Evolutionary conservation across 2,113 vertebrate species (phyloP), one percentile per base, ranked within the genome.

Genomic region (Crypturellus undulatus): DNA sequence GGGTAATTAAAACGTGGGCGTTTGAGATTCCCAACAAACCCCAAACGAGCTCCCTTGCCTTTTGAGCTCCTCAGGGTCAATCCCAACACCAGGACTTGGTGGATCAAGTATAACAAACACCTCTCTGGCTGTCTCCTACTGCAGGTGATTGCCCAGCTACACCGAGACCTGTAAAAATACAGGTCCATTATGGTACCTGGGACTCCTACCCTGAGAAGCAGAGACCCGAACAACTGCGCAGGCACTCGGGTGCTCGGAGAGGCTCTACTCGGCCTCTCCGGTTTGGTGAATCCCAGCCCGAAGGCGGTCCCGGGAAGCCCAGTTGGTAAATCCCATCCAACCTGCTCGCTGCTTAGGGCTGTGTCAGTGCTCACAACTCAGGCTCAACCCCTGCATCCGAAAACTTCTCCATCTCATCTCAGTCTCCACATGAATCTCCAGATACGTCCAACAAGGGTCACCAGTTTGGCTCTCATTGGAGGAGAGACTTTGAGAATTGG

Each of bases 201-300:
- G 68, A 79, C 93, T 94, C 91, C 68, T 90, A 92, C 76, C 88
- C 84, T 79, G 58, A 86, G 62, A 92, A 92, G 79, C 40, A 78
- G 88, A 91, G 89, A 94, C 81, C 89, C 96, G 94, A 5, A 15
- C 86, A 69, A 69, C 76, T 38, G 72, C 51, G 79, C 9, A 87
- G 71, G 78, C n/a, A 59, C 58, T 94, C 42, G 26, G 51, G 52
- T 60, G 52, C 54, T 71, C 20, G 1, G 60, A 69, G 68, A 69
- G 52, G 52, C 15, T 9, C 68, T 19, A 65, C 83, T 40, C 64
- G n/a, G 42, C 71, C 36, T 32, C 51, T 52, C 10, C 0, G 1
- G 80, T 72, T 76, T 9, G 4, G 42, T 77, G 91, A 80, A 65
- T 52, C 15, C 45, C 5, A 16, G 52, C 65, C 67, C 45, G 69